Evolutionary conservation across 2,888 invertebrate genomes (phyloP).

Genomic region (Xestia xanthographa): DNA sequence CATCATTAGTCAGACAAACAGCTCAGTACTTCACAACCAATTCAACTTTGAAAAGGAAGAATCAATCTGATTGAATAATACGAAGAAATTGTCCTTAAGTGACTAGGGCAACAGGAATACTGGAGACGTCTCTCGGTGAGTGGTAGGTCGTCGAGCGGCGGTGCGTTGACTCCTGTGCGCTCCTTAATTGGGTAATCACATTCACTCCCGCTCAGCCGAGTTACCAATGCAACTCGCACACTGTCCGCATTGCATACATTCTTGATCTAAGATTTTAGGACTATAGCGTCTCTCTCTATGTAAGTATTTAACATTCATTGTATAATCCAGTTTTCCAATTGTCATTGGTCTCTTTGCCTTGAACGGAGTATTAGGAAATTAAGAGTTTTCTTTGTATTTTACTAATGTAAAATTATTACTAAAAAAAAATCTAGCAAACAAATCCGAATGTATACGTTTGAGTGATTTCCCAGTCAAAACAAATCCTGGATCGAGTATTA

Average conservation of each 20-base stretch:
- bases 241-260: constrained; percentile 47
- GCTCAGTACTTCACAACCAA: constrained; percentile 27
- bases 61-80: constrained; percentile 55
- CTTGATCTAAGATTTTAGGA: constrained; percentile 49
- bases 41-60: constrained; percentile 55
- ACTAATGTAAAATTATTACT: no score
- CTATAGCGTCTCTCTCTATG: not conserved
- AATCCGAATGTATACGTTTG: not conserved
- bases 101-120: constrained; percentile 36
- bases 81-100: constrained; percentile 50
- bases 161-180: constrained; percentile 67
- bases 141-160: constrained; percentile 50
- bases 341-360: no score
- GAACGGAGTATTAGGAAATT: no score
- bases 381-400: not conserved
- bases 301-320: constrained; percentile 22
- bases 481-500: constrained; percentile 17
- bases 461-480: not conserved
- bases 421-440: no score
- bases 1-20: constrained; percentile 24
- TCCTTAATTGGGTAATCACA: constrained; percentile 78
- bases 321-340: not conserved
- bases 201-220: constrained; percentile 61
- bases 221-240: constrained; percentile 61
- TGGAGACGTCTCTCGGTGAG: constrained; percentile 51